Percentiles rank a stretch among this genome's conserved stretches.
phyloP scores from a whole-genome alignment of 2,888 invertebrate species.

The Rhagonycha lutea region DNA sequence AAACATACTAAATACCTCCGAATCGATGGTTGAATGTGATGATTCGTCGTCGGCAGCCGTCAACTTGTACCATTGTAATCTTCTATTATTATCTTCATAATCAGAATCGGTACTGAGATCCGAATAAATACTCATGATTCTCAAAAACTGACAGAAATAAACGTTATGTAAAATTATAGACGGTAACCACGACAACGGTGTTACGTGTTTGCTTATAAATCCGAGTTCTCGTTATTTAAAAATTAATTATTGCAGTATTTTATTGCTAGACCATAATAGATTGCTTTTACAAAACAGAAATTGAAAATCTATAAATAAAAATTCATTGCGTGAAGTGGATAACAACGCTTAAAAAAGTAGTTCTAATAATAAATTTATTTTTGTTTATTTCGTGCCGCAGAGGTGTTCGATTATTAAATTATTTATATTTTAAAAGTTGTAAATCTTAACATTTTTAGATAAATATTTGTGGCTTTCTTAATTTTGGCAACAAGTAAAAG shows the following conservation, averaged over 20 bases:
- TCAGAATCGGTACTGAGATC: background rate
- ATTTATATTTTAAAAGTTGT: background rate
- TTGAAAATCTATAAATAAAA: background rate
- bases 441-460: background rate
- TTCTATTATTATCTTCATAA: background rate
- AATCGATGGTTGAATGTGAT: background rate
- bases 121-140: background rate
- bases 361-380: background rate
- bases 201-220: background rate
- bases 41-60: background rate
- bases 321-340: background rate
- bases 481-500: background rate
- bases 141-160: background rate
- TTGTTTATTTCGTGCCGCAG: background rate
- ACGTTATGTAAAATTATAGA: background rate
- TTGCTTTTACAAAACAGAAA: background rate
- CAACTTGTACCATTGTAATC: background rate
- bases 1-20: background rate
- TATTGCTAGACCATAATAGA: background rate
- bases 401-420: background rate
- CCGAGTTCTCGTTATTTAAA: background rate
- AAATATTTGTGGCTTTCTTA: background rate
- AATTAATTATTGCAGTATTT: background rate
- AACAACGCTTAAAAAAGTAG: background rate
- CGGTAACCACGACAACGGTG: background rate